Conservation (phyloP, 2,113 vertebrate genomes). For the Origma solitaria region DNA sequence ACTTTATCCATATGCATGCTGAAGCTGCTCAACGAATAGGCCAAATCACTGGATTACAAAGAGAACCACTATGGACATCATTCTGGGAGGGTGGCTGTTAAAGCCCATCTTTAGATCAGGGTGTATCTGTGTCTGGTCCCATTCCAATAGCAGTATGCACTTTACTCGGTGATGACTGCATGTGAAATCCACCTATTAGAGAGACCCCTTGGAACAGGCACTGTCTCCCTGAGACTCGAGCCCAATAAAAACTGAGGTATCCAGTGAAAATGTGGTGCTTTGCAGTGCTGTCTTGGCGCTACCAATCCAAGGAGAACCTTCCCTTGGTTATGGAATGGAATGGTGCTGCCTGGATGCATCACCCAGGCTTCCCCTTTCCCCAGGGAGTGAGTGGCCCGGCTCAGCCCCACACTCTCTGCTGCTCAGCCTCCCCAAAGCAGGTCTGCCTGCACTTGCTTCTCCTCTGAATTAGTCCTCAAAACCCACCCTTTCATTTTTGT, state of each 20-base stretch:
- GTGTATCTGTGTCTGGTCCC: accelerated
- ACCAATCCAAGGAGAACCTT: background rate
- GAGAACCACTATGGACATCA: accelerated
- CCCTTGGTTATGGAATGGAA: accelerated
- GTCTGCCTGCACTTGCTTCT: background rate
- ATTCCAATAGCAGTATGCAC: accelerated
- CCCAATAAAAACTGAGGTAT: accelerated
- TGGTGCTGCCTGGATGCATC: accelerated
- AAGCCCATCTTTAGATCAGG: accelerated
- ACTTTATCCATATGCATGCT: accelerated
- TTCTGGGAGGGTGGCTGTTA: background rate
- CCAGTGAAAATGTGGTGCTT: accelerated
- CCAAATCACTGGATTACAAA: background rate
- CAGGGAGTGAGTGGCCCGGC: accelerated
- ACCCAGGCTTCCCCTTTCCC: accelerated
- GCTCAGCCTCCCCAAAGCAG: accelerated
- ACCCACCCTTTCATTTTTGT: background rate
- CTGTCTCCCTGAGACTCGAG: background rate
- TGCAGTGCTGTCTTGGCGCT: accelerated
- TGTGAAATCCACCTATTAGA: accelerated
- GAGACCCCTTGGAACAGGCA: accelerated
- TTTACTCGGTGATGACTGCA: background rate
- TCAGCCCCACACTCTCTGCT: accelerated
- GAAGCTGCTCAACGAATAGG: background rate
- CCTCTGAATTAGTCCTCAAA: background rate